Conservation (phyloP, 2,797 vertebrate genomes). For the Pelobates cultripes region DNA sequence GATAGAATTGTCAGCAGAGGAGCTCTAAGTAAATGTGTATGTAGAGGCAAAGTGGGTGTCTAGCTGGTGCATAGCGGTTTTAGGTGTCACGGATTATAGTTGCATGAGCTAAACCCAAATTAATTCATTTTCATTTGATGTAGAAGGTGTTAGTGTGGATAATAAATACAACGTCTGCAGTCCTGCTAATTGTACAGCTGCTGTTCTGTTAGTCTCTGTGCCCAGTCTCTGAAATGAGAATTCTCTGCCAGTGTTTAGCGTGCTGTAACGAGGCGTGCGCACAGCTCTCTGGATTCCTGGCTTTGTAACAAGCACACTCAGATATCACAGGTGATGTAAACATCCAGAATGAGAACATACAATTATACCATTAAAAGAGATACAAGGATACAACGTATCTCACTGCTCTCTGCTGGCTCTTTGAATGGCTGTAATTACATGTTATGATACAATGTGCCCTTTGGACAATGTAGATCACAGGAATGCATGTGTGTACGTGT, state of each 20-base stretch:
- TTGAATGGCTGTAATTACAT: slow-evolving; percentile 43
- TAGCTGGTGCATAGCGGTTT: too few relatives aligned
- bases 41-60: too few relatives aligned
- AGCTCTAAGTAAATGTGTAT: too few relatives aligned
- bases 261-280: slow-evolving; percentile 6
- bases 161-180: not conserved
- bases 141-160: not conserved
- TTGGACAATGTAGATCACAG: slow-evolving; percentile 9
- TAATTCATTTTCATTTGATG: too few relatives aligned
- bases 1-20: too few relatives aligned
- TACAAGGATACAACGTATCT: slow-evolving; percentile 6
- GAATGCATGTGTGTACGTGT: slow-evolving; percentile 1
- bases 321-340: slow-evolving; percentile 45
- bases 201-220: slow-evolving; percentile 1
- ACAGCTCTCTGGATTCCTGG: slow-evolving; percentile 38
- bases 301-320: slow-evolving; percentile 36
- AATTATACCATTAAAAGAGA: slow-evolving; percentile 44
- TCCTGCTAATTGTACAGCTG: slow-evolving; percentile 22
- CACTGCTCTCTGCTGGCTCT: not conserved
- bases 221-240: slow-evolving; percentile 24
- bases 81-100: too few relatives aligned
- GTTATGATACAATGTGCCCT: slow-evolving; percentile 34
- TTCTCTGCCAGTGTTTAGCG: not conserved
- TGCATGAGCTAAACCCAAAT: too few relatives aligned
- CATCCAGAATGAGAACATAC: slow-evolving; percentile 25